Conservation (phyloP, 2,888 invertebrate species). For the Melikaiella ostensackeni region DNA sequence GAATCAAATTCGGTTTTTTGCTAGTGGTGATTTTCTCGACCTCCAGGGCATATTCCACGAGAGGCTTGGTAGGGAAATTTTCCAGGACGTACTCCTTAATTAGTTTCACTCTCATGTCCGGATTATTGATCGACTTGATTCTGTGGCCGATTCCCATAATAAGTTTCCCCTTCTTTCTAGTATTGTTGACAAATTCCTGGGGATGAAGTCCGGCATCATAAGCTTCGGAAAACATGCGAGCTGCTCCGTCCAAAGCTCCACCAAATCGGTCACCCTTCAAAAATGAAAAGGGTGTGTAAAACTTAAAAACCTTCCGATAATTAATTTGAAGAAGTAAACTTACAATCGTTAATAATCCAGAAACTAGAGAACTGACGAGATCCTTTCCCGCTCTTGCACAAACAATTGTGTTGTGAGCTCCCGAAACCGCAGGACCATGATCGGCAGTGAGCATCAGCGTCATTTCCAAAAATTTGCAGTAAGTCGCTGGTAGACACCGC, state of each 20-base stretch:
- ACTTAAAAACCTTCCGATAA: no score
- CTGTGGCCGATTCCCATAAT: slow-evolving; percentile 99
- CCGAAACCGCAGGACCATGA: slow-evolving; percentile 99
- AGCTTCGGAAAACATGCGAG: slow-evolving; percentile 97
- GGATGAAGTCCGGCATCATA: slow-evolving; percentile 96
- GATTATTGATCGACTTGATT: slow-evolving; percentile 96
- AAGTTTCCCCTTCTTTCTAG: slow-evolving; percentile 96
- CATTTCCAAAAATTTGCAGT: slow-evolving; percentile 99
- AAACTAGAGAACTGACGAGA: slow-evolving; percentile 96
- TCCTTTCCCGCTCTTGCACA: slow-evolving; percentile 98
- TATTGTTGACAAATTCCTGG: slow-evolving; percentile 98
- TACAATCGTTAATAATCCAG: slow-evolving; percentile 97
- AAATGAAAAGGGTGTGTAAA: slow-evolving; percentile 19
- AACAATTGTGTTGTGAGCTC: slow-evolving; percentile 99
- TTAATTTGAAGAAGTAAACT: slow-evolving; percentile 74
- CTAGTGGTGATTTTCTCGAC: slow-evolving; percentile 99
- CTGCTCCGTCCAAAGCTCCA: slow-evolving; percentile 98
- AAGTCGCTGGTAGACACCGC: slow-evolving; percentile 94
- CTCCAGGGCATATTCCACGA: slow-evolving; percentile 97
- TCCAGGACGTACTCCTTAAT: slow-evolving; percentile 97
- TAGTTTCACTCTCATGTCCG: slow-evolving; percentile 98
- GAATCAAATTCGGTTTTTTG: slow-evolving; percentile 99
- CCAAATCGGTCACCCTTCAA: slow-evolving; percentile 97
- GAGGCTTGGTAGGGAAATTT: slow-evolving; percentile 94
- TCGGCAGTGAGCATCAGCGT: slow-evolving; percentile 99